Evolutionary conservation across 2,113 vertebrate species (phyloP).

Genomic region (Microcebus tavaratra): DNA sequence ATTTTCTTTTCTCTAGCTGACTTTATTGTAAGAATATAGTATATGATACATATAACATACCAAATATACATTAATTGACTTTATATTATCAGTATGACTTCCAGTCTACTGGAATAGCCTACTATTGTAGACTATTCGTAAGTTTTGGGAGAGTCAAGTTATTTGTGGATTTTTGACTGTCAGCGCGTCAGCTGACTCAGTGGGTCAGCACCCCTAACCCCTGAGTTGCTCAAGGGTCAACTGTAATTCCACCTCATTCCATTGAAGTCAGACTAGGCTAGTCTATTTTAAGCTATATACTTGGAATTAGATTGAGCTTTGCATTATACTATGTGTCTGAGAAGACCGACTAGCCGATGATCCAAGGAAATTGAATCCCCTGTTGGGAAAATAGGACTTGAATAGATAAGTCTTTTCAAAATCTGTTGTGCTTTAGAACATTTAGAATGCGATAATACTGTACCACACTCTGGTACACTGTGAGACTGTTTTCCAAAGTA

Average conservation of each 20-base stretch:
- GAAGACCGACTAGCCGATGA: background rate
- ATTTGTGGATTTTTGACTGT: background rate
- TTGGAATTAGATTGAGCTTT: slow-evolving; percentile 4
- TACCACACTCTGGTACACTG: background rate
- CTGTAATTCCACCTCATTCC: background rate
- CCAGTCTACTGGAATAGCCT: background rate
- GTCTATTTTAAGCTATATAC: background rate
- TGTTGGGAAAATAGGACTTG: background rate
- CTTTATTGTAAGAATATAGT: background rate
- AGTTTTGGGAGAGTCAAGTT: background rate
- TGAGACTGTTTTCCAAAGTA: background rate
- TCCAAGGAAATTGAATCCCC: background rate
- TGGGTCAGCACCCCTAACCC: background rate
- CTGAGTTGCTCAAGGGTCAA: background rate
- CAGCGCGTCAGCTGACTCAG: too few species aligned
- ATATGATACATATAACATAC: background rate
- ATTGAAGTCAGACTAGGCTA: background rate
- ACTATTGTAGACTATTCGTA: background rate
- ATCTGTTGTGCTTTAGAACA: background rate
- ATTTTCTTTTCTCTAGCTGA: background rate
- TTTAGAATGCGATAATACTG: background rate
- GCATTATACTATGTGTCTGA: background rate
- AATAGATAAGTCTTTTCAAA: background rate
- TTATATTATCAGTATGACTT: background rate
- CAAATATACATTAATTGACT: background rate